Base-by-base conservation (phyloP, 92 coral and sea anemone genomes). In the Actinernus sp. region DNA sequence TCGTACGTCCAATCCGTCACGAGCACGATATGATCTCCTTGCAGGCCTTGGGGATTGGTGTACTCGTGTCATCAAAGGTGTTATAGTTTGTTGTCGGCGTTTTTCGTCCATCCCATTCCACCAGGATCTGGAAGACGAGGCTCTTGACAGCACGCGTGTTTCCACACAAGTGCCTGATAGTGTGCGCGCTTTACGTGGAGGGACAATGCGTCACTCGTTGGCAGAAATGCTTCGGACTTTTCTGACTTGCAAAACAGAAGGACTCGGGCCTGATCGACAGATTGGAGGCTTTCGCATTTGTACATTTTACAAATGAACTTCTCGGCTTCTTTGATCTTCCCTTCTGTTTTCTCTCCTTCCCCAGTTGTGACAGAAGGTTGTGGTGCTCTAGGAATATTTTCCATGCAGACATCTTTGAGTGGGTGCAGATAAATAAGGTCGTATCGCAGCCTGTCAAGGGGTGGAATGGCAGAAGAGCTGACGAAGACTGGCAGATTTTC, bases 11-110 rank as follows among this genome's bases (percentile, higher is more conserved):
- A n/a, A n/a, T n/a, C n/a, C n/a, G n/a, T 46, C 89, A 74, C 12
- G 83, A 74, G 31, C 84, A 76, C 16, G 80, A 68, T 12, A 83
- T 76, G 37, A 76, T 69, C 64, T 76, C 80, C 32, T 60, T 34
- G 55, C 84, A 75, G 46, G 79, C 68, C 19, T 58, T 46, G 26
- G 65, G 79, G 23, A 83, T 83, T n/a, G n/a, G n/a, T n/a, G n/a
- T n/a, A n/a, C n/a, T n/a, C n/a, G n/a, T n/a, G n/a, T n/a, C n/a
- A n/a, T n/a, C n/a, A n/a, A n/a, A n/a, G n/a, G n/a, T n/a, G n/a
- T n/a, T n/a, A n/a, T n/a, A n/a, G n/a, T n/a, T n/a, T n/a, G n/a
- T 41, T 40, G 68, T 61, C 43, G 31, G 37, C 68, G 49, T 23
- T 43, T 43, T 23, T 43, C 24, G 41, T 29, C 41, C 63, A 53